phyloP scores from a whole-genome alignment of 2,888 invertebrate genomes.

The Lymantria monacha region DNA sequence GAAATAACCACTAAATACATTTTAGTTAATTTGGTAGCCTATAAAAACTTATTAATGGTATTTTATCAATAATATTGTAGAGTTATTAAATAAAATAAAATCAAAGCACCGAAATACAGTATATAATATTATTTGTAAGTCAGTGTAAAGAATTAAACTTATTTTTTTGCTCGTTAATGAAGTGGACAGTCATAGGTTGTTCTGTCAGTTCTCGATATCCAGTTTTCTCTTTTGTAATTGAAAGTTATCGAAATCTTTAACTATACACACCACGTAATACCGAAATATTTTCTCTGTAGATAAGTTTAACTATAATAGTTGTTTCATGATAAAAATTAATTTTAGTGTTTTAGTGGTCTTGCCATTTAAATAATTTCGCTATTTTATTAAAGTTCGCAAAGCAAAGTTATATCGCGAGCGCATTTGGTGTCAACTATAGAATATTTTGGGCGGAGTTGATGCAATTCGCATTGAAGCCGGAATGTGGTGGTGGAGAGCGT shows the following conservation, averaged over 20 bases:
- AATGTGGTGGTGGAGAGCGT: slow-evolving; percentile 37
- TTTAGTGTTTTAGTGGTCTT: slow-evolving; percentile 11
- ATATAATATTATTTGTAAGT: too few species aligned
- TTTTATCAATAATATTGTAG: too few species aligned
- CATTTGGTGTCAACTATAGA: slow-evolving; percentile 30
- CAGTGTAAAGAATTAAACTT: too few species aligned
- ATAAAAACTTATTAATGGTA: too few species aligned
- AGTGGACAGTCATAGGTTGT: slow-evolving; percentile 10
- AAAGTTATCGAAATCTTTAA: neutral
- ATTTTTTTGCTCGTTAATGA: slow-evolving; percentile 1
- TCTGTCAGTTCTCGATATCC: slow-evolving; percentile 13
- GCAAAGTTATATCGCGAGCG: slow-evolving; percentile 42
- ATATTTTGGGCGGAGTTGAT: slow-evolving; percentile 46
- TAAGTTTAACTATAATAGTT: neutral
- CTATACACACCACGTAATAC: neutral
- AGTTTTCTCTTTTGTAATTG: slow-evolving; percentile 15
- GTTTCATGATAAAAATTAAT: slow-evolving; percentile 10
- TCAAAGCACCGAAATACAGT: too few species aligned
- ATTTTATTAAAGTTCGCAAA: slow-evolving; percentile 43
- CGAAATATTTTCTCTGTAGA: neutral
- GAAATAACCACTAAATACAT: too few species aligned
- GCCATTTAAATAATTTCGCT: slow-evolving; percentile 29
- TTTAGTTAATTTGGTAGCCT: too few species aligned
- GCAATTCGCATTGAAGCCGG: slow-evolving; percentile 56
- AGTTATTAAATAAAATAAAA: too few species aligned